These are phyloP conservation scores for Hybos culiciformis DNA, from an alignment of 2,888 invertebrate species.

Conservation along the genomic window DNA sequence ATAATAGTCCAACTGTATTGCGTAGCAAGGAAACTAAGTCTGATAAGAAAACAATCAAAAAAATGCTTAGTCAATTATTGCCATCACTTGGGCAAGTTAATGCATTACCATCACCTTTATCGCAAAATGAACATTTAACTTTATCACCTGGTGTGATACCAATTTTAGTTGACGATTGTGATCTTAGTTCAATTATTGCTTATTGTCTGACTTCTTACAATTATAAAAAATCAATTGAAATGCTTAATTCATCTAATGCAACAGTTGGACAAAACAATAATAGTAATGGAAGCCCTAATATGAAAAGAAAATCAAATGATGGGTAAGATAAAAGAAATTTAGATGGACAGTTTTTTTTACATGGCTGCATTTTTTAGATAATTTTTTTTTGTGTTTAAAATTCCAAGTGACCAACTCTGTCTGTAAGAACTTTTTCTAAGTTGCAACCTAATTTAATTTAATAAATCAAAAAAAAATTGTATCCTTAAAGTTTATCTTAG, in stretches of 20 bases:
- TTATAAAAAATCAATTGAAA: slow-evolving; percentile 50
- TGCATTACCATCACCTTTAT: slow-evolving; percentile 44
- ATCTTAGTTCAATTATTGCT: slow-evolving; percentile 74
- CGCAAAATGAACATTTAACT: slow-evolving; percentile 54
- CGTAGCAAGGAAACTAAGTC: slow-evolving; percentile 10
- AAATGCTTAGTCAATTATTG: slow-evolving; percentile 52
- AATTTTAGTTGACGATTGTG: slow-evolving; percentile 62
- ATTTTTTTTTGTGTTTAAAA: no score
- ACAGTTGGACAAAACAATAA: slow-evolving; percentile 12
- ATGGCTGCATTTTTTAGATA: no score
- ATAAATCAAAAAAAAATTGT: no score
- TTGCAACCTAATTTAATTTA: no score
- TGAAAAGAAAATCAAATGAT: slow-evolving; percentile 28
- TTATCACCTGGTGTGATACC: slow-evolving; percentile 48
- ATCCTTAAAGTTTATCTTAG: no score
- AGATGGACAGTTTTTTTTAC: background rate
- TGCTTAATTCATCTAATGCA: slow-evolving; percentile 19
- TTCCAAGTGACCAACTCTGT: no score
- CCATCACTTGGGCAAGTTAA: slow-evolving; percentile 40
- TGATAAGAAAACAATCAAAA: slow-evolving; percentile 51
- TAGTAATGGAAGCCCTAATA: slow-evolving; percentile 25
- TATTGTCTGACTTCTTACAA: slow-evolving; percentile 62
- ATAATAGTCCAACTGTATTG: background rate
- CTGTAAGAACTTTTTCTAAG: no score
- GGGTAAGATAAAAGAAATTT: slow-evolving; percentile 16